Percentiles rank a stretch among this genome's conserved stretches.
Evolutionary conservation across 2,888 invertebrate genomes (phyloP).

Genomic region (Lagria hirta): DNA sequence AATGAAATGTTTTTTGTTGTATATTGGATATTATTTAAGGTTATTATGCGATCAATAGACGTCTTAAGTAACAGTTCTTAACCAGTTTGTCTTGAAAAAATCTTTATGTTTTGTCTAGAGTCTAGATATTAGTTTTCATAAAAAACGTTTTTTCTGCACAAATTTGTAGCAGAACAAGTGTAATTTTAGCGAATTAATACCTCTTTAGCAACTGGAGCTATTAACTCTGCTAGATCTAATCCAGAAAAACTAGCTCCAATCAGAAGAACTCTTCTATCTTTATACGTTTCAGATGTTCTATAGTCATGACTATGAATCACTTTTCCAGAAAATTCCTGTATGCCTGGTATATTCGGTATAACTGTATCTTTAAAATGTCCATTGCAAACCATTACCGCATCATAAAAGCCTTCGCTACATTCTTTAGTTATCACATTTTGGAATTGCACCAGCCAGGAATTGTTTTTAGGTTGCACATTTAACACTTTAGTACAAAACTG

Average conservation of each 20-base stretch:
- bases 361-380: slow-evolving; percentile 81
- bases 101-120: no score
- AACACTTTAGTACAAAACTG: slow-evolving; percentile 43
- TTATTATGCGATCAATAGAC: no score
- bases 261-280: slow-evolving; percentile 69
- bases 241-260: slow-evolving; percentile 88
- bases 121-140: no score
- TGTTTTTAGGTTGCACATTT: slow-evolving; percentile 50
- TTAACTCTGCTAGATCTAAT: slow-evolving; percentile 68
- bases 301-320: slow-evolving; percentile 80
- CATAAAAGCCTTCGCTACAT: slow-evolving; percentile 61
- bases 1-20: no score
- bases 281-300: slow-evolving; percentile 68
- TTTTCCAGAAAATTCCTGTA: slow-evolving; percentile 62
- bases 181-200: slow-evolving; percentile 59
- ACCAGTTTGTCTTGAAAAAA: slow-evolving; percentile 36
- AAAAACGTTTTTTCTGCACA: no score
- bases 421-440: slow-evolving; percentile 58
- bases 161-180: no score
- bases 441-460: slow-evolving; percentile 63
- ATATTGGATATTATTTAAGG: no score
- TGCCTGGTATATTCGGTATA: slow-evolving; percentile 68
- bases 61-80: no score
- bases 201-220: slow-evolving; percentile 62
- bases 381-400: slow-evolving; percentile 78